Conservation (phyloP, 2,113 vertebrate genomes). For the Acrocephalus arundinaceus region DNA sequence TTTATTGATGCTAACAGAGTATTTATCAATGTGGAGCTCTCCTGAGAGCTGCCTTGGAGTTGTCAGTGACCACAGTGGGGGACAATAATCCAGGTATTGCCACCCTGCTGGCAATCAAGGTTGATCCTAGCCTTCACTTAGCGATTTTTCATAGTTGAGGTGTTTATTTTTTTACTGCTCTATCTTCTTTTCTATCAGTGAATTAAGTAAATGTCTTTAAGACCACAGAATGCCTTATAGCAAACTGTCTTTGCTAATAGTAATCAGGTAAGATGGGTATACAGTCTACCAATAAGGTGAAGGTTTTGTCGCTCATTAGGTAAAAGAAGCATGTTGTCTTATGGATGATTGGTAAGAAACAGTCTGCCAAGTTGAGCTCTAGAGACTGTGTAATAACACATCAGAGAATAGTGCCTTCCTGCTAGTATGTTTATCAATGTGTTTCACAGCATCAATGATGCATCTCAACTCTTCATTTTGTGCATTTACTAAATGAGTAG, state of each 20-base stretch:
- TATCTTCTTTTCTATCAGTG: neutral
- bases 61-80: neutral
- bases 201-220: neutral
- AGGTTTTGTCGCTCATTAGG: neutral
- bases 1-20: neutral
- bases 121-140: neutral
- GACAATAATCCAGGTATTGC: neutral
- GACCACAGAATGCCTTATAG: neutral
- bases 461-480: neutral
- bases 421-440: neutral
- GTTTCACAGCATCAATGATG: neutral
- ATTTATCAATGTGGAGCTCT: neutral
- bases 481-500: neutral
- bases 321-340: neutral
- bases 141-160: neutral
- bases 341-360: neutral
- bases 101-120: neutral
- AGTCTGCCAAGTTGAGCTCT: neutral
- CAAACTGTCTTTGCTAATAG: neutral
- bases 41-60: neutral
- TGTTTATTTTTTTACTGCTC: neutral
- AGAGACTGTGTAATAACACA: neutral
- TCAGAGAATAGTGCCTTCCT: neutral
- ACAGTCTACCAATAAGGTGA: neutral
- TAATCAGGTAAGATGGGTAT: neutral